These are phyloP conservation scores for Smutsia temminckii DNA, from an alignment of 2,797 vertebrate genomes.

Conservation along the genomic window DNA sequence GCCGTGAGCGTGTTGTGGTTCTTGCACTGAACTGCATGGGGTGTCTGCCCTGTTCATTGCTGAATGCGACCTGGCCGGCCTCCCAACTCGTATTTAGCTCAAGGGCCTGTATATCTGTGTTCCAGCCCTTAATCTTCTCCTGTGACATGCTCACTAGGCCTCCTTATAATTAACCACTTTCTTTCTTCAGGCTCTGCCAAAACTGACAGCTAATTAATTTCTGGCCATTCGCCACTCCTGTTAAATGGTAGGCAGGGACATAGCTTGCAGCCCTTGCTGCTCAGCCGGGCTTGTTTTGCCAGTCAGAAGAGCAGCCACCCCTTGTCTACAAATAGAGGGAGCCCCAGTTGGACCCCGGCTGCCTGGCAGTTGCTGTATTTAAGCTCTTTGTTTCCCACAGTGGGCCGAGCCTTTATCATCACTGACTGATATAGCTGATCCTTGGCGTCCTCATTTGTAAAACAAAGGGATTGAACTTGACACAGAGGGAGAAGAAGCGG, in stretches of 20 bases:
- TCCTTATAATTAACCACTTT: conserved; percentile 64
- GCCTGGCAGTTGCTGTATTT: conserved; percentile 3
- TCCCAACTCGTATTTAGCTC: neutral
- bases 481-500: neutral
- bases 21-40: neutral
- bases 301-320: neutral
- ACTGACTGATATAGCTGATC: rapidly evolving
- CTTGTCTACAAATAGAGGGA: conserved; percentile 68
- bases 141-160: neutral
- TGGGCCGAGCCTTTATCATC: neutral
- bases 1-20: neutral
- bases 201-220: conserved; percentile 71
- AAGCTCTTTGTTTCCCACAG: neutral
- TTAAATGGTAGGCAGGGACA: conserved; percentile 54
- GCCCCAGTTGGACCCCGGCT: neutral
- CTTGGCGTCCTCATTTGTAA: neutral
- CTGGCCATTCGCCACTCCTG: conserved; percentile 45
- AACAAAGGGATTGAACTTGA: neutral
- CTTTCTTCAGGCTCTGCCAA: conserved; percentile 50
- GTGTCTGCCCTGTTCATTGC: neutral
- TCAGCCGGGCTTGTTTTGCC: conserved; percentile 14
- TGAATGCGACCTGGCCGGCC: neutral
- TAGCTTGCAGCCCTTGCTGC: neutral
- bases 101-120: neutral
- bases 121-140: neutral